phyloP scores from a whole-genome alignment of 2,797 vertebrate genomes.

The Bufotes viridis region DNA sequence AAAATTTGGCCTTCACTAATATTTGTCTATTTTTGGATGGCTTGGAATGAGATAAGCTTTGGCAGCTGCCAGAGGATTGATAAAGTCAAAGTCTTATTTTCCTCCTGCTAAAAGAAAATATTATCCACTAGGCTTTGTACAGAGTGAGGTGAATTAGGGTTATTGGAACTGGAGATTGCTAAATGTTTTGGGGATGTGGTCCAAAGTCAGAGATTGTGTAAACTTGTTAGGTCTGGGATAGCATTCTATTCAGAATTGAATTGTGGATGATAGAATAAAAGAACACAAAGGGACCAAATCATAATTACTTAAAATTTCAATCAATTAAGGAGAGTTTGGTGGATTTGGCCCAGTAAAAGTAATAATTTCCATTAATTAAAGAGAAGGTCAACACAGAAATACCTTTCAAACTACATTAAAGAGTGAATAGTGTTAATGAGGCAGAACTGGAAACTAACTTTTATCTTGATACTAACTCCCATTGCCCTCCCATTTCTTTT shows the following conservation, averaged over 20 bases:
- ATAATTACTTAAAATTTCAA: neutral
- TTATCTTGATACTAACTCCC: too few species aligned
- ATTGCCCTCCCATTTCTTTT: too few species aligned
- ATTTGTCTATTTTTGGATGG: conserved; percentile 49
- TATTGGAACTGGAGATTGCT: conserved; percentile 6
- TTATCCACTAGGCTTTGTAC: conserved; percentile 34
- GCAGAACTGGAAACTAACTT: too few species aligned
- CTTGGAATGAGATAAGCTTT: conserved; percentile 49
- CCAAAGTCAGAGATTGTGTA: neutral
- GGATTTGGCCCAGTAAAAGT: neutral
- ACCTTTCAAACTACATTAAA: too few species aligned
- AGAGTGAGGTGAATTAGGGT: conserved; percentile 55
- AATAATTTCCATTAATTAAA: neutral
- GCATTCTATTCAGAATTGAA: neutral
- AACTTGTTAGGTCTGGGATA: neutral
- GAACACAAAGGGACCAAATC: neutral
- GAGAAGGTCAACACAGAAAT: too few species aligned
- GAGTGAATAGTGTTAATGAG: too few species aligned
- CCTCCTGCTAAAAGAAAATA: conserved; percentile 25
- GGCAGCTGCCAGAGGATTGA: conserved; percentile 32
- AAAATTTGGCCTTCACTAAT: conserved; percentile 33
- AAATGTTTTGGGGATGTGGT: conserved; percentile 14
- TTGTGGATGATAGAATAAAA: neutral
- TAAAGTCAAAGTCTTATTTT: conserved; percentile 47
- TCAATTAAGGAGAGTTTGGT: neutral